A percentile compares a stretch with the other conserved stretches of the same genome.
Evolutionary conservation across 2,888 invertebrate genomes (phyloP).

Genomic region (Amorpha juglandis): DNA sequence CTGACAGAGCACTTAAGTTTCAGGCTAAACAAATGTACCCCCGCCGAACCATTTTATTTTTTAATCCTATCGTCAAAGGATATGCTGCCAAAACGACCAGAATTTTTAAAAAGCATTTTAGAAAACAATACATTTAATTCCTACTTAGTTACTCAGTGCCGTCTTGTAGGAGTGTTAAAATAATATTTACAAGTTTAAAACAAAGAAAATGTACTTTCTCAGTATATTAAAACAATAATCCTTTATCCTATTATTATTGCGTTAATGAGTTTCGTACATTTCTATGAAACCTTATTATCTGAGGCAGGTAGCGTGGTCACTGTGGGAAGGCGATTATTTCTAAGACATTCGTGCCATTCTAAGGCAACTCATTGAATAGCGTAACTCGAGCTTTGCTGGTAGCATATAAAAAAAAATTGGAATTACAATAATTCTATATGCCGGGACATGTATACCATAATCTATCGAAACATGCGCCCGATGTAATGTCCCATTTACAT

Average conservation of each 20-base stretch:
- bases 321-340: conserved; percentile 3
- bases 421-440: no score
- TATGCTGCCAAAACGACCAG: no score
- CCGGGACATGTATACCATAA: no score
- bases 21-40: no score
- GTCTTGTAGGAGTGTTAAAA: background rate
- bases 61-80: no score
- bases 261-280: background rate
- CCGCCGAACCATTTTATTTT: no score
- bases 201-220: background rate
- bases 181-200: conserved; percentile 6
- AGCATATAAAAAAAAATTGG: no score
- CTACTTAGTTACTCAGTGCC: background rate
- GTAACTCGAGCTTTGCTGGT: no score
- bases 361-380: background rate
- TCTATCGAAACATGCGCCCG: no score
- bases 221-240: background rate
- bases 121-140: background rate
- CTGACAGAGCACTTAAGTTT: no score
- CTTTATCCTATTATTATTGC: background rate
- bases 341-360: background rate
- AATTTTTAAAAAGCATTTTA: background rate
- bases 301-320: conserved; percentile 1
- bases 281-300: conserved; percentile 4
- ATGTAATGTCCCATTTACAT: no score